phyloP scores from a whole-genome alignment of 64 coral and sea anemone species.

The Dendrophyllia cribrosa region DNA sequence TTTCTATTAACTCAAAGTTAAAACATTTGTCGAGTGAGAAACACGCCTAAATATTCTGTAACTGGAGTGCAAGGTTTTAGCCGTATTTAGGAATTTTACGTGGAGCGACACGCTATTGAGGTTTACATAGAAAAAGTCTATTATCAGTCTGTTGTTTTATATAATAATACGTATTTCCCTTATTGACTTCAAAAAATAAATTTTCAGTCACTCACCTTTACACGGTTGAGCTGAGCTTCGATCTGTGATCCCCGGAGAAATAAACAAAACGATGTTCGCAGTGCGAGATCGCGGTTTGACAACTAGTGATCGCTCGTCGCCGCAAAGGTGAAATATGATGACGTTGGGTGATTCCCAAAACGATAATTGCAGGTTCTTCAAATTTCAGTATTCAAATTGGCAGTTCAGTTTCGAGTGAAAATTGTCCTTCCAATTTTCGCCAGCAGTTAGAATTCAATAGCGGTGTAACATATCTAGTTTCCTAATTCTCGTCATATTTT shows the following conservation, averaged over 20 bases:
- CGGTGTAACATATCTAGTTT: background rate
- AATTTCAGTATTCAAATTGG: background rate
- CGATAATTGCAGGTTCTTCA: background rate
- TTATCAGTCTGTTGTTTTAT: too few relatives aligned
- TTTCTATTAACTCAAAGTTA: background rate
- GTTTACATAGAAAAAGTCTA: too few relatives aligned
- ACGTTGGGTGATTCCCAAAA: background rate
- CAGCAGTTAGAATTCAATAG: background rate
- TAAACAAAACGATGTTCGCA: background rate
- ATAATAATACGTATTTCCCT: background rate
- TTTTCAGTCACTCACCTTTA: background rate
- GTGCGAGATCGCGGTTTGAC: background rate
- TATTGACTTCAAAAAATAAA: background rate
- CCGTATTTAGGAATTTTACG: too few relatives aligned
- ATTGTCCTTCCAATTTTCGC: background rate
- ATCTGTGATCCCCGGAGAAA: background rate
- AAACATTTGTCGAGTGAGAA: background rate
- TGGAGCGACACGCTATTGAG: too few relatives aligned
- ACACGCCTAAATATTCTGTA: background rate
- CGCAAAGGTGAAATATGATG: conserved; percentile 42
- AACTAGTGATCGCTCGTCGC: background rate
- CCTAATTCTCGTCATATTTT: conserved; percentile 24
- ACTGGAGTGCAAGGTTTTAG: background rate
- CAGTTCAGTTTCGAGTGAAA: background rate
- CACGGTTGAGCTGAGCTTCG: background rate